These are phyloP conservation scores for Streblospio benedicti DNA, from an alignment of 1,140 invertebrate species.

Conservation along the genomic window DNA sequence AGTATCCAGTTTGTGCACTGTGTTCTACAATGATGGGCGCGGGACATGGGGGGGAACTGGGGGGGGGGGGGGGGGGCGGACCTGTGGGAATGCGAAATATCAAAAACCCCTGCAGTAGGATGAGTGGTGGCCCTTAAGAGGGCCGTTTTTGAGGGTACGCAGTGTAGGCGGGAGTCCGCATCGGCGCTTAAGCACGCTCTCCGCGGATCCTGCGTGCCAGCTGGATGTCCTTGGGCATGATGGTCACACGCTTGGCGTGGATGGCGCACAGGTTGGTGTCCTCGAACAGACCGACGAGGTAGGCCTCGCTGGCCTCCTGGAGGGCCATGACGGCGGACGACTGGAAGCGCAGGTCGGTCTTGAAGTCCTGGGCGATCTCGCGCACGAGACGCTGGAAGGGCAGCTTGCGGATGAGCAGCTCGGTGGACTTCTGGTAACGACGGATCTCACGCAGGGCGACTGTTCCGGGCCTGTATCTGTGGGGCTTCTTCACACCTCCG, in stretches of 20 bases:
- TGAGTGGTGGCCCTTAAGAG: no score
- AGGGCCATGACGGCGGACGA: conserved; percentile 47
- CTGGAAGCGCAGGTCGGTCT: conserved; percentile 56
- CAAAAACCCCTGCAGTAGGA: no score
- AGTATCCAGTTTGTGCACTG: no score
- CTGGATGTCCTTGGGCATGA: conserved; percentile 94
- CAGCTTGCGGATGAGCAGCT: conserved; percentile 69
- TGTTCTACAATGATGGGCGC: no score
- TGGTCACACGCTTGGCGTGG: conserved; percentile 87
- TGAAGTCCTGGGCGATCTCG: conserved; percentile 76
- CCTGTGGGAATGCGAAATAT: no score
- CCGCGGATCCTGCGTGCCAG: conserved; percentile 42
- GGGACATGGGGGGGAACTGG: no score
- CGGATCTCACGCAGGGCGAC: conserved; percentile 77
- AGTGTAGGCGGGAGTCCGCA: no score
- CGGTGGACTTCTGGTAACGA: conserved; percentile 77
- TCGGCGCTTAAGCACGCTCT: conserved; percentile 41
- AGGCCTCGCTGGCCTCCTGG: conserved; percentile 80
- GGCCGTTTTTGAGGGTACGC: no score
- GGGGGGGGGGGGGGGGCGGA: no score
- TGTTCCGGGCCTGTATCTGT: conserved; percentile 57
- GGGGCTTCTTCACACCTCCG: conserved; percentile 54
- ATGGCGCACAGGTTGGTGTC: conserved; percentile 90
- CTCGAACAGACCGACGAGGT: conserved; percentile 78
- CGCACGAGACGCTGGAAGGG: conserved; percentile 76